Percentiles rank a stretch among this genome's conserved stretches.
Conservation (phyloP, 2,113 vertebrate genomes). For the Paradoxurus hermaphroditus region DNA sequence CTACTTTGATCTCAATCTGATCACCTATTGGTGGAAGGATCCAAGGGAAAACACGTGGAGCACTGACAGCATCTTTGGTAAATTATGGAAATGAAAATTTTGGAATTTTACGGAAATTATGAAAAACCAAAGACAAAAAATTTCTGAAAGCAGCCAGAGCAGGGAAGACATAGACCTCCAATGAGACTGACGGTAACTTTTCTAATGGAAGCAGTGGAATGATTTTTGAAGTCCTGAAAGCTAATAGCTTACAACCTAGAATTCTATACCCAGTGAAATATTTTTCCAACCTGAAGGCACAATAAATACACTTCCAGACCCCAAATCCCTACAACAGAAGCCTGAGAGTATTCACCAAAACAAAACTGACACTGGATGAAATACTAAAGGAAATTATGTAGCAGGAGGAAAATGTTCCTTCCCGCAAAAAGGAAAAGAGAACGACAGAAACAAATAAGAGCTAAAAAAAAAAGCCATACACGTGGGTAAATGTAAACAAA, state of each 20-base stretch:
- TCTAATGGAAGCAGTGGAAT: not conserved
- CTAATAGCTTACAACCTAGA: not conserved
- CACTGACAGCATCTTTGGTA: not conserved
- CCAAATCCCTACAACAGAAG: not conserved
- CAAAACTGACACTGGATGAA: not conserved
- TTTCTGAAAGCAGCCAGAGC: not conserved
- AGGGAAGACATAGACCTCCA: not conserved
- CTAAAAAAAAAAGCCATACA: not conserved
- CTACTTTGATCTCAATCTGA: not conserved
- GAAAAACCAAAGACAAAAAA: not conserved
- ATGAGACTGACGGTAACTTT: not conserved
- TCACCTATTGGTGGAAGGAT: not conserved
- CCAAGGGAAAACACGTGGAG: not conserved
- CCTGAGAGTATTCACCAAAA: not conserved
- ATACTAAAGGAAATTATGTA: not conserved
- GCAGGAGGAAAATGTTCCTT: not conserved
- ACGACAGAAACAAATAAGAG: not conserved
- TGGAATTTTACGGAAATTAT: too few species aligned
- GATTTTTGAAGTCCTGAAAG: not conserved
- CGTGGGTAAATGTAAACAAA: not conserved
- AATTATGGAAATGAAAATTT: too few species aligned
- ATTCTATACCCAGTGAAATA: not conserved
- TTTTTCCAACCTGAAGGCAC: not conserved
- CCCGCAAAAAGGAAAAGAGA: not conserved
- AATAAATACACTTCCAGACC: not conserved